phyloP scores from a whole-genome alignment of 2,888 invertebrate genomes.

The Polydesmus complanatus region DNA sequence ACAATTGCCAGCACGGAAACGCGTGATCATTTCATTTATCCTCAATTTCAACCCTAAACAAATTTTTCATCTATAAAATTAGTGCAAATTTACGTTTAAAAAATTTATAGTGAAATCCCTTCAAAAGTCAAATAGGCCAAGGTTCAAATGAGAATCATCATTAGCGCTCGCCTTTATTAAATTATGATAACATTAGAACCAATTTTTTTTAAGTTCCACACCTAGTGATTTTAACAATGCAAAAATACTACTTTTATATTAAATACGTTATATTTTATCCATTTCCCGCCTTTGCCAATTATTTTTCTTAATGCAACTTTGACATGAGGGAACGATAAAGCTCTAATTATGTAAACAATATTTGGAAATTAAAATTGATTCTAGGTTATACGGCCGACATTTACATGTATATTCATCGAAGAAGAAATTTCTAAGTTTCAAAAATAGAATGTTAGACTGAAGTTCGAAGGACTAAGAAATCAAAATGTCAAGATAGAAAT shows the following conservation, averaged over 20 bases:
- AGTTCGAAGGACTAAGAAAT: background rate
- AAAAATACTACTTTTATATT: no score
- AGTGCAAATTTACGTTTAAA: background rate
- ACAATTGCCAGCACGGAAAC: no score
- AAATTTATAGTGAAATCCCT: background rate
- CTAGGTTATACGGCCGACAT: background rate
- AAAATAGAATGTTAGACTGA: background rate
- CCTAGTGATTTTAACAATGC: no score
- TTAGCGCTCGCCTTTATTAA: no score
- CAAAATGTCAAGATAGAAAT: background rate
- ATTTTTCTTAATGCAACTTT: no score
- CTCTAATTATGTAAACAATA: background rate
- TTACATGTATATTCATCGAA: background rate
- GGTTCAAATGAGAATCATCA: background rate
- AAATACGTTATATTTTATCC: no score
- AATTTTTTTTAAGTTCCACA: no score
- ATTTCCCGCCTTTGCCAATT: background rate
- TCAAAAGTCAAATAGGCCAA: background rate
- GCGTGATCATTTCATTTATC: background rate
- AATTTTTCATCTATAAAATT: background rate
- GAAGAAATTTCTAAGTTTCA: background rate
- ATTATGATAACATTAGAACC: no score
- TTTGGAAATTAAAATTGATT: background rate
- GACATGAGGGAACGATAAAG: background rate
- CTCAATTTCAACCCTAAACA: background rate